Evolutionary conservation across 2,113 vertebrate species (phyloP).

Genomic region (Cercocebus atys): DNA sequence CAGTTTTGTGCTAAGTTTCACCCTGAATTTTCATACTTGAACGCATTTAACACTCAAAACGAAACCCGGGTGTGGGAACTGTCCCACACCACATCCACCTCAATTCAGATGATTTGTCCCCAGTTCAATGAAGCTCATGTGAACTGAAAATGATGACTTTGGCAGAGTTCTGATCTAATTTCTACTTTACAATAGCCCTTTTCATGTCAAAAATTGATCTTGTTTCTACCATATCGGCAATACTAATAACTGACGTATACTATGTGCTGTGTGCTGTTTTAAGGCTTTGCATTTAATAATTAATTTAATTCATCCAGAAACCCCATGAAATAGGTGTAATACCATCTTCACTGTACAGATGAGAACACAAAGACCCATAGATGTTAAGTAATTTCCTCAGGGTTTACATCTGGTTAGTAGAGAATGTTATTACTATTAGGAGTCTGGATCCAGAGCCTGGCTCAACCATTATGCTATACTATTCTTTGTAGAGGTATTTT

Average conservation of each 20-base stretch:
- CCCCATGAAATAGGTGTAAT: background rate
- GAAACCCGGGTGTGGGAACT: constrained; percentile 72
- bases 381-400: background rate
- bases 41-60: constrained; percentile 71
- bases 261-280: background rate
- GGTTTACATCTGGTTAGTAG: background rate
- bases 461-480: background rate
- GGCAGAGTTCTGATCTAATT: constrained; percentile 3
- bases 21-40: constrained; percentile 74
- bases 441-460: background rate
- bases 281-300: constrained; percentile 8
- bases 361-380: background rate
- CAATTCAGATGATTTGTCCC: constrained; percentile 59
- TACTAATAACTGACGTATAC: background rate
- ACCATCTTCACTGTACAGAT: background rate
- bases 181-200: constrained; percentile 3
- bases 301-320: background rate
- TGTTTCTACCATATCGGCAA: background rate
- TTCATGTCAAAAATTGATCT: background rate
- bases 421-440: background rate
- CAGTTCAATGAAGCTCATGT: constrained; percentile 73
- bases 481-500: background rate
- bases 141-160: constrained; percentile 62
- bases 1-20: constrained; percentile 69
- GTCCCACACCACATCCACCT: constrained; percentile 70